Evolutionary conservation across 2,888 invertebrate genomes (phyloP).

Genomic region (Zhengitettix transpicula): DNA sequence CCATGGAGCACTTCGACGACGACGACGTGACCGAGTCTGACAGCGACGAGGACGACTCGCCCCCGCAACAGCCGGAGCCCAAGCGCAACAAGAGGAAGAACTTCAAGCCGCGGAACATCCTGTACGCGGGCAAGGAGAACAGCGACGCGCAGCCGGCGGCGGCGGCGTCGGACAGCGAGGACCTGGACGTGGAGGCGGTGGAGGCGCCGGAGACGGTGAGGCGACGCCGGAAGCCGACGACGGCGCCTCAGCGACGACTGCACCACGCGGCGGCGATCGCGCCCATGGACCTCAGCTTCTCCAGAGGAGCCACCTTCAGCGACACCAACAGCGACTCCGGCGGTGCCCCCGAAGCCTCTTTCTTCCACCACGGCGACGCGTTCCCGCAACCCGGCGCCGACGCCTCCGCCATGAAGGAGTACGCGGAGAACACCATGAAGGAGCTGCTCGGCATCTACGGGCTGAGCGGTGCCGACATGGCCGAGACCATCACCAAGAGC

Average conservation of each 20-base stretch:
- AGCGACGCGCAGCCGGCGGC: conserved; percentile 12
- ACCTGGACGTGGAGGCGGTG: conserved; percentile 10
- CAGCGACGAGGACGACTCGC: neutral
- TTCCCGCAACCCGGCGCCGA: conserved; percentile 19
- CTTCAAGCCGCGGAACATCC: conserved; percentile 58
- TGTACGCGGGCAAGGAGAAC: conserved; percentile 20
- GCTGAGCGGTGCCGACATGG: conserved; percentile 46
- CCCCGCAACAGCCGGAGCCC: conserved; percentile 20
- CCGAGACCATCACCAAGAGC: conserved; percentile 50
- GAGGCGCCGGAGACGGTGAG: conserved; percentile 13
- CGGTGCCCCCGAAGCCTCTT: conserved; percentile 14
- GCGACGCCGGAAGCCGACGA: conserved; percentile 25
- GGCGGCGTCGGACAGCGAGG: conserved; percentile 10
- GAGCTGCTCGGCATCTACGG: conserved; percentile 63
- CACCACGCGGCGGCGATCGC: conserved; percentile 18
- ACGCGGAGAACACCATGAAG: conserved; percentile 64
- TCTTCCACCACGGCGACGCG: neutral
- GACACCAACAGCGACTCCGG: conserved; percentile 20
- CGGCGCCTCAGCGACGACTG: conserved; percentile 20
- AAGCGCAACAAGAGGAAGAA: conserved; percentile 63
- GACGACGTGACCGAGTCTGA: no score
- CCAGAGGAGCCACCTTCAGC: conserved; percentile 4
- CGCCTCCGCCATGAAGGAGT: conserved; percentile 51
- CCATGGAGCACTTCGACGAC: no score
- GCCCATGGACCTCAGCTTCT: conserved; percentile 24